These are phyloP conservation scores for Thereva unica DNA, from an alignment of 2,888 invertebrate genomes.

Conservation along the genomic window DNA sequence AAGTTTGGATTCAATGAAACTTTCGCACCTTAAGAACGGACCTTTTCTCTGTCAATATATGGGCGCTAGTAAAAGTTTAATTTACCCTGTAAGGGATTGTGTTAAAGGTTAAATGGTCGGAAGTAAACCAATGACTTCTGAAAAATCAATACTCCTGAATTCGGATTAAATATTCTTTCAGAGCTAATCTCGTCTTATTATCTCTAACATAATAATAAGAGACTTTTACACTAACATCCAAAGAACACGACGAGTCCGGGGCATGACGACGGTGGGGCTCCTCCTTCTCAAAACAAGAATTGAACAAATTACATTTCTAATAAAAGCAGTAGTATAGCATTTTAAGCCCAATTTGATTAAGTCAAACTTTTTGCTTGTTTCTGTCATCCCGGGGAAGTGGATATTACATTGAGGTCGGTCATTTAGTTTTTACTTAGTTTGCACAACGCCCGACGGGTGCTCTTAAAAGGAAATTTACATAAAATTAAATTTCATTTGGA, in stretches of 20 bases:
- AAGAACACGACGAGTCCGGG: neutral
- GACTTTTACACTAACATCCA: neutral
- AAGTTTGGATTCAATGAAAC: too few relatives aligned
- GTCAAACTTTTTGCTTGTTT: constrained; percentile 27
- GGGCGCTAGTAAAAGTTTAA: constrained; percentile 24
- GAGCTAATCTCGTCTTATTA: constrained; percentile 29
- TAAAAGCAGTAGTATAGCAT: constrained; percentile 23
- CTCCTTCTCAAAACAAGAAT: constrained; percentile 23
- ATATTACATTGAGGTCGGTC: constrained; percentile 4
- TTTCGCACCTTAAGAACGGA: neutral
- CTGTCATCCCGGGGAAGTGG: constrained; percentile 23
- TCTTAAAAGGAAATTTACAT: neutral
- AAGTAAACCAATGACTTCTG: neutral
- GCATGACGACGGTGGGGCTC: constrained; percentile 13
- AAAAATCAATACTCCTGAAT: constrained; percentile 18
- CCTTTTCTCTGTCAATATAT: constrained; percentile 14
- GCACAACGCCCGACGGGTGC: constrained; percentile 1
- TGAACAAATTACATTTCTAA: constrained; percentile 26
- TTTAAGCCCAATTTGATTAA: constrained; percentile 19
- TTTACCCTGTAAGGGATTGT: neutral
- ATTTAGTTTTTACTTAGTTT: constrained; percentile 10
- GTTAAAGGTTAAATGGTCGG: neutral
- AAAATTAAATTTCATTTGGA: neutral
- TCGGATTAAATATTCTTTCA: constrained; percentile 27
- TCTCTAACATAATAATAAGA: neutral